A percentile compares a stretch with the other conserved stretches of the same genome.
Conservation (phyloP, 2,888 invertebrate species). For the Myopa testacea region DNA sequence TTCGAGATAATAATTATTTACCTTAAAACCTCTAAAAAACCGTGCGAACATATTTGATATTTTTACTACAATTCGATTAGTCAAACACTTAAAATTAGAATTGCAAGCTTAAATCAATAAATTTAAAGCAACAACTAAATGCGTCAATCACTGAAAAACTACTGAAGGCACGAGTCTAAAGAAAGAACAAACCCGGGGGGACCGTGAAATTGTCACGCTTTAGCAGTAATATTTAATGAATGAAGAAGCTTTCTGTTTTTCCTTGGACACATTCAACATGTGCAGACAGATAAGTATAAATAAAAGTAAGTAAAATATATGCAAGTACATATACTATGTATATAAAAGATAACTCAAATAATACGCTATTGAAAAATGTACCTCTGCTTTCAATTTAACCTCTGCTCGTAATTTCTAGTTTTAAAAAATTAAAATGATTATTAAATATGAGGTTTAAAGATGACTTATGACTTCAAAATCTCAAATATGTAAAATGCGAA, state of each 20-base stretch:
- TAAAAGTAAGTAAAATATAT: not conserved
- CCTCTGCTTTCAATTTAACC: too few relatives aligned
- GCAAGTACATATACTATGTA: too few relatives aligned
- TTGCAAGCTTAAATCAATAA: not conserved
- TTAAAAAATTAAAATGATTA: too few relatives aligned
- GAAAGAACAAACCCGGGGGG: not conserved
- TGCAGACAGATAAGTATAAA: not conserved
- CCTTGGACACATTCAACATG: not conserved
- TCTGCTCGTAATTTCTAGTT: too few relatives aligned
- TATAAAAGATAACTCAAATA: too few relatives aligned
- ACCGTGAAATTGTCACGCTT: not conserved
- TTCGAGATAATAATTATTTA: slow-evolving; percentile 47
- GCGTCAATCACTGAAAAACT: slow-evolving; percentile 18
- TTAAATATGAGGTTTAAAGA: too few relatives aligned
- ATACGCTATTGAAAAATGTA: too few relatives aligned
- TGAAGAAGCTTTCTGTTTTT: not conserved
- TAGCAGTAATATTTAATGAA: slow-evolving; percentile 3
- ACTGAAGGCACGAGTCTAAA: not conserved
- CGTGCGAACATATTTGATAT: slow-evolving; percentile 54
- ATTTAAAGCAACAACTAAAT: slow-evolving; percentile 24
- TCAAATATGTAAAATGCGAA: too few relatives aligned
- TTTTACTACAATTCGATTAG: slow-evolving; percentile 17
- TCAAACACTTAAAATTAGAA: slow-evolving; percentile 16
- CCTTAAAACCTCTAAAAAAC: slow-evolving; percentile 59
- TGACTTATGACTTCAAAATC: too few relatives aligned